Conservation (phyloP, 1,140 invertebrate species). For the Rhynchophorus ferrugineus region DNA sequence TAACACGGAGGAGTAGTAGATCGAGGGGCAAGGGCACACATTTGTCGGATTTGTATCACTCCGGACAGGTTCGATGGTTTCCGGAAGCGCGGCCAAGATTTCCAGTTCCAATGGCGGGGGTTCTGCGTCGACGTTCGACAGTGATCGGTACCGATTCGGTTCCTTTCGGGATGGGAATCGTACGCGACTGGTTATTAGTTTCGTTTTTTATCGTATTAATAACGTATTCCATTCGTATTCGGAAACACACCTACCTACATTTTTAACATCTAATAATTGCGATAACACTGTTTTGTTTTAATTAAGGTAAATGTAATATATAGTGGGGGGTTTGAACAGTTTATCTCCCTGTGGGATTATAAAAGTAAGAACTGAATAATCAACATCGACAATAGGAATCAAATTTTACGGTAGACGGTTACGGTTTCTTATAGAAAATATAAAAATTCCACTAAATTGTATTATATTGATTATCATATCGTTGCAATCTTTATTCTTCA, state of each 20-base stretch:
- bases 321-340: no score
- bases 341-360: no score
- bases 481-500: no score
- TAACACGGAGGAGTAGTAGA: slow-evolving; percentile 21
- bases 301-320: slow-evolving; percentile 4
- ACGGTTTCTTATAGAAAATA: no score
- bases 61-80: slow-evolving; percentile 12
- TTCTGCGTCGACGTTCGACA: no score
- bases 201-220: neutral
- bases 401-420: no score
- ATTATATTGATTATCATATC: no score
- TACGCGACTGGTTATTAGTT: neutral
- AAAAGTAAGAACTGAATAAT: no score
- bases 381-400: no score
- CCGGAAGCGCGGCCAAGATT: slow-evolving; percentile 15
- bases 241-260: slow-evolving; percentile 8
- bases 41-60: slow-evolving; percentile 9
- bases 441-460: no score
- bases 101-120: no score
- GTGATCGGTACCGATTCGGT: neutral
- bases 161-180: neutral
- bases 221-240: slow-evolving; percentile 2
- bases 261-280: slow-evolving; percentile 12
- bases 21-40: neutral
- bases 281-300: slow-evolving; percentile 7